These are phyloP conservation scores for Melikaiella ostensackeni DNA, from an alignment of 2,888 invertebrate genomes.

Conservation along the genomic window DNA sequence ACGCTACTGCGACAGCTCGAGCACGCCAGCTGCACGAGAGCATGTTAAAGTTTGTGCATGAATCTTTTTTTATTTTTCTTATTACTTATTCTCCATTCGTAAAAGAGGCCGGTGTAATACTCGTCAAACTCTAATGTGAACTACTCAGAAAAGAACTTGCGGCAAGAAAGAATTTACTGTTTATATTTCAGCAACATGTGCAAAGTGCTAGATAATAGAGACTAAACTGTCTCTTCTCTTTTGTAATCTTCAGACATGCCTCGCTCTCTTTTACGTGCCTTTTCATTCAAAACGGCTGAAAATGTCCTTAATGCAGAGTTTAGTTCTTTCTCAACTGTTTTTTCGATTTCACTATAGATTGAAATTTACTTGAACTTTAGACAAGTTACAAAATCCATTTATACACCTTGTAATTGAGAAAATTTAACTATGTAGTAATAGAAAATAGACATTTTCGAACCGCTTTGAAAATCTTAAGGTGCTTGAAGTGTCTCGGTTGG, in stretches of 20 bases:
- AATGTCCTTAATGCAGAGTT: background rate
- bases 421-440: no score
- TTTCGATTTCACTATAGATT: background rate
- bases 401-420: no score
- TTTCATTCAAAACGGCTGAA: conserved; percentile 17
- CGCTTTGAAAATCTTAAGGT: background rate
- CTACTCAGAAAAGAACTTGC: background rate
- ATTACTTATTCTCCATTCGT: conserved; percentile 42
- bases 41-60: conserved; percentile 79
- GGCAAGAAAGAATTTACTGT: background rate
- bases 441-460: no score
- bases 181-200: conserved; percentile 18
- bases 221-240: background rate
- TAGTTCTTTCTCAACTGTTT: no score
- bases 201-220: background rate
- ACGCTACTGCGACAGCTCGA: conserved; percentile 80
- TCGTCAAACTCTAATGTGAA: background rate
- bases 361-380: background rate
- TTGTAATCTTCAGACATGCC: background rate
- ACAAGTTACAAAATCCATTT: background rate
- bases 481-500: no score
- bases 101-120: conserved; percentile 24
- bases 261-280: conserved; percentile 16
- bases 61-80: conserved; percentile 65
- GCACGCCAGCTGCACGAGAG: conserved; percentile 78